These are phyloP conservation scores for Dicycla oo DNA, from an alignment of 2,888 invertebrate species.

Conservation along the genomic window DNA sequence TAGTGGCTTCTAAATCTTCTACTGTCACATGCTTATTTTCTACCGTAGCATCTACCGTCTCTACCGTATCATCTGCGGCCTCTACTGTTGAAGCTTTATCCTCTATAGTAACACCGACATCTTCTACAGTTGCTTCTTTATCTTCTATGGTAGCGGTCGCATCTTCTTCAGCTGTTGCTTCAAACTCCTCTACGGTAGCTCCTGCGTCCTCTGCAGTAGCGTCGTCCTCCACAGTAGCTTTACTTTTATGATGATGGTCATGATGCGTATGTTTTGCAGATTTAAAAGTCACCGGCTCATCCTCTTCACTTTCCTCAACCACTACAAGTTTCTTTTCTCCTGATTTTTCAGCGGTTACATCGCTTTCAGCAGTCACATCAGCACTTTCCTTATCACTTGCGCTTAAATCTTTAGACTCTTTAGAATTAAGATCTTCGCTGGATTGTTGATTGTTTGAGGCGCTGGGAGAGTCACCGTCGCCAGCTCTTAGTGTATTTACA, in stretches of 20 bases:
- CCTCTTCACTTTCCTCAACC: slow-evolving; percentile 37
- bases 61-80: slow-evolving; percentile 9
- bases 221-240: slow-evolving; percentile 11
- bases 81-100: slow-evolving; percentile 1
- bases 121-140: slow-evolving; percentile 3
- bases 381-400: slow-evolving; percentile 28
- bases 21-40: not conserved
- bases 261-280: not conserved
- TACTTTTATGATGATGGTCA: not conserved
- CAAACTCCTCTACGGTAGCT: not conserved
- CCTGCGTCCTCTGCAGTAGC: not conserved
- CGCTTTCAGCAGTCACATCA: slow-evolving; percentile 18
- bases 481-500: slow-evolving; percentile 9
- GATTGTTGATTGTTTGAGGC: slow-evolving; percentile 28
- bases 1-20: slow-evolving; percentile 5
- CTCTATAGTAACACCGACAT: not conserved
- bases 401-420: slow-evolving; percentile 20
- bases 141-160: not conserved
- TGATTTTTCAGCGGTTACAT: slow-evolving; percentile 28
- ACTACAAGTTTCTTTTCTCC: not conserved
- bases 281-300: not conserved
- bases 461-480: slow-evolving; percentile 5
- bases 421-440: slow-evolving; percentile 25
- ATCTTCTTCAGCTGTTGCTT: slow-evolving; percentile 20
- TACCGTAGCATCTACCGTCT: not conserved